Evolutionary conservation across 2,113 vertebrate genomes (phyloP).

Genomic region (Mionectes macconnelli): DNA sequence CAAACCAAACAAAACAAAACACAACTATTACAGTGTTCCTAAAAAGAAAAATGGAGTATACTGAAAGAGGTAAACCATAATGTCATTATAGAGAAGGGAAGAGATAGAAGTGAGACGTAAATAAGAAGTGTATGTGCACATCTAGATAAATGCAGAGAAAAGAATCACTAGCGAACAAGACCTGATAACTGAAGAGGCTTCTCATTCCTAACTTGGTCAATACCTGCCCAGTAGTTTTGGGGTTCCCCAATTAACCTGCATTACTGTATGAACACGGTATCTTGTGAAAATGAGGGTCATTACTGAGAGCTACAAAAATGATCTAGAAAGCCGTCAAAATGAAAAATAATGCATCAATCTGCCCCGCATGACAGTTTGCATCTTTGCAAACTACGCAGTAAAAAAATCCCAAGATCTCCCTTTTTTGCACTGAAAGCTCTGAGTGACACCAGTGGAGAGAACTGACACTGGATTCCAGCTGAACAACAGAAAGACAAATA

Average conservation of each 20-base stretch:
- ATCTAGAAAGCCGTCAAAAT: neutral
- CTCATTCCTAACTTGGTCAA: neutral
- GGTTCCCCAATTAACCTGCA: neutral
- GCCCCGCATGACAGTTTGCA: neutral
- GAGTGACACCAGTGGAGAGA: neutral
- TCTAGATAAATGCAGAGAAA: neutral
- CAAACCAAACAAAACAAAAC: neutral
- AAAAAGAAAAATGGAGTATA: neutral
- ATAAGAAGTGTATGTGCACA: neutral
- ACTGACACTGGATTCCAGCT: neutral
- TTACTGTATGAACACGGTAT: neutral
- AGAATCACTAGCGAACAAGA: neutral
- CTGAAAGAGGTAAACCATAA: neutral
- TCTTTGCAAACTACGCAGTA: neutral
- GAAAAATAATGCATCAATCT: neutral
- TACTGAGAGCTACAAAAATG: neutral
- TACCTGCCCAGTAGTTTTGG: fast-evolving
- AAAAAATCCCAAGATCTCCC: neutral
- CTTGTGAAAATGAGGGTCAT: neutral
- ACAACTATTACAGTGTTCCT: neutral
- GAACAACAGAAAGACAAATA: neutral
- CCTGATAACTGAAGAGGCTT: neutral
- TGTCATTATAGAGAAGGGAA: neutral
- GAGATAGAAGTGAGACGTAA: neutral
- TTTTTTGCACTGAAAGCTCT: neutral